These are phyloP conservation scores for Staurois parvus DNA, from an alignment of 2,797 vertebrate species.

Conservation along the genomic window DNA sequence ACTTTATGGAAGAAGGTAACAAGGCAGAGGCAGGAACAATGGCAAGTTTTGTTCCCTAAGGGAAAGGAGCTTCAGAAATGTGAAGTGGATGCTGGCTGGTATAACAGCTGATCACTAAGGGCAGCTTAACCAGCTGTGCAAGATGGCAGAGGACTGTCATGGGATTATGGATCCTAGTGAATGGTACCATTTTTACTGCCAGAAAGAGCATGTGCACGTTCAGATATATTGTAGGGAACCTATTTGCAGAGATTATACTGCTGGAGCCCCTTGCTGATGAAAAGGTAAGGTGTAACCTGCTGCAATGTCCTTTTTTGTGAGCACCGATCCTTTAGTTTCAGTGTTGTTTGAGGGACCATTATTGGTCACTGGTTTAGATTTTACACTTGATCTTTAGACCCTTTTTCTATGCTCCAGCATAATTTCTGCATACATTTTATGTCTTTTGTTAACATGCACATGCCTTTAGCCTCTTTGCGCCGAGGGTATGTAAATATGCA, in stretches of 20 bases:
- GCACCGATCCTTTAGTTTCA: too few relatives aligned
- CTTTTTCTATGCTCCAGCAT: background rate
- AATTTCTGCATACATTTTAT: background rate
- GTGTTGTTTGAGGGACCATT: too few relatives aligned
- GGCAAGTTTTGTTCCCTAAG: background rate
- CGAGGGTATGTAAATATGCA: too few relatives aligned
- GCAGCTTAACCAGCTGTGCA: constrained; percentile 24
- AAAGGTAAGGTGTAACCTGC: too few relatives aligned
- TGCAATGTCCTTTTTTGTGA: too few relatives aligned
- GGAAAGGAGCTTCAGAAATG: background rate
- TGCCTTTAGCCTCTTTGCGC: too few relatives aligned
- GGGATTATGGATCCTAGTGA: background rate
- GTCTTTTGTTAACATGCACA: too few relatives aligned
- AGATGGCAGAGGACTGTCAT: constrained; percentile 21
- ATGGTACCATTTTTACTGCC: constrained; percentile 5
- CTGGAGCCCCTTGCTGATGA: too few relatives aligned
- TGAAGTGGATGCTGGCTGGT: background rate
- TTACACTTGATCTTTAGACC: background rate
- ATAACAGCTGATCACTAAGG: constrained; percentile 18
- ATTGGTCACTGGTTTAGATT: background rate
- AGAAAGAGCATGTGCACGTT: background rate
- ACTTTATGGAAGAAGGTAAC: background rate
- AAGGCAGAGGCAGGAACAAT: background rate
- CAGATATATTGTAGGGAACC: too few relatives aligned
- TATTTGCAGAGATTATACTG: too few relatives aligned